These are phyloP conservation scores for Bombus waltoni DNA, from an alignment of 1,140 invertebrate species.

Conservation along the genomic window DNA sequence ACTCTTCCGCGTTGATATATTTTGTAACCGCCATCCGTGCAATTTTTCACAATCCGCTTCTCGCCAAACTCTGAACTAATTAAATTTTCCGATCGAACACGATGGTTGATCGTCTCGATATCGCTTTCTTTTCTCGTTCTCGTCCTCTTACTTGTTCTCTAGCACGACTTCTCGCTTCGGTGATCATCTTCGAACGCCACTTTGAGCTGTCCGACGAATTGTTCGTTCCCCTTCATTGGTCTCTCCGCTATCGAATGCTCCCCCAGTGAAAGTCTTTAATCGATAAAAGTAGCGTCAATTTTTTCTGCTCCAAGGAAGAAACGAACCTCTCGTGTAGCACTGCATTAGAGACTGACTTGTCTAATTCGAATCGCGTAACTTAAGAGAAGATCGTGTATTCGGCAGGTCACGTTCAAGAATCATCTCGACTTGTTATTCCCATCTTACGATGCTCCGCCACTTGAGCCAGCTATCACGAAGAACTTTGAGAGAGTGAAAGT, in stretches of 20 bases:
- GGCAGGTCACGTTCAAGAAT: too few relatives aligned
- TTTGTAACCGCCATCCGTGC: not conserved
- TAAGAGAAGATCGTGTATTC: too few relatives aligned
- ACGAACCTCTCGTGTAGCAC: not conserved
- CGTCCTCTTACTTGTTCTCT: not conserved
- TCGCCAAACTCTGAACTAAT: not conserved
- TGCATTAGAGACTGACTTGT: too few relatives aligned
- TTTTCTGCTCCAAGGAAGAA: not conserved
- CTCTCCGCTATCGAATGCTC: not conserved
- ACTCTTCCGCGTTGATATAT: conserved; percentile 38
- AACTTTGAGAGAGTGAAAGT: conserved; percentile 80
- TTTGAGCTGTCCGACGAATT: not conserved
- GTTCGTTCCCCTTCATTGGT: conserved; percentile 9
- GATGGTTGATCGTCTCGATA: not conserved
- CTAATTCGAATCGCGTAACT: too few relatives aligned
- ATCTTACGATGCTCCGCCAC: not conserved
- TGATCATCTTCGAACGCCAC: not conserved
- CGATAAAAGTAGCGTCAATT: not conserved
- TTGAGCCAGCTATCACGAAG: not conserved
- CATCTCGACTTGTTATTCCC: too few relatives aligned
- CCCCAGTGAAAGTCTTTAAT: conserved; percentile 13
- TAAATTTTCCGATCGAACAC: not conserved
- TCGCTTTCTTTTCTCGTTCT: conserved; percentile 23
- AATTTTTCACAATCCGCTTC: not conserved
- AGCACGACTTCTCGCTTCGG: not conserved